phyloP scores from a whole-genome alignment of 2,113 vertebrate genomes.

The Pituophis catenifer region DNA sequence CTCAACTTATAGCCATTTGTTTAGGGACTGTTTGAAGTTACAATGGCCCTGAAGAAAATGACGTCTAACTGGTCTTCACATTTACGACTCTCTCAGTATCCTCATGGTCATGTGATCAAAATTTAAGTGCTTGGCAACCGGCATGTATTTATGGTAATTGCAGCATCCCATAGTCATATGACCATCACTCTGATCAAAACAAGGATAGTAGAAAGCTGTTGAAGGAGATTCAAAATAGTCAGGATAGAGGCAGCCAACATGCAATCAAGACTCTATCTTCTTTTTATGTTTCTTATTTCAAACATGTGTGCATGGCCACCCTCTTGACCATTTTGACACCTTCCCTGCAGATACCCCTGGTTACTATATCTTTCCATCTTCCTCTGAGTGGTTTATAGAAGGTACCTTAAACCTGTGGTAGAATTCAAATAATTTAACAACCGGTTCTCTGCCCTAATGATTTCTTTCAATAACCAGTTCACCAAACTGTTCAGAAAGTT shows the following conservation, averaged over 20 bases:
- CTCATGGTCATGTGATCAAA: background rate
- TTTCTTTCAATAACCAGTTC: no score
- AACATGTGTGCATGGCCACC: background rate
- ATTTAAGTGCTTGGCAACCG: background rate
- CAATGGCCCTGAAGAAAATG: background rate
- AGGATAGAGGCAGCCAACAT: background rate
- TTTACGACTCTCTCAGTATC: background rate
- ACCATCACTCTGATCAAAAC: background rate
- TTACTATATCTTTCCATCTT: background rate
- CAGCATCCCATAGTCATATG: background rate
- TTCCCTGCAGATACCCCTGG: background rate
- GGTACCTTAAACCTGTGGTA: background rate
- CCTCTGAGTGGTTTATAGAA: background rate
- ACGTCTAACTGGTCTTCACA: background rate
- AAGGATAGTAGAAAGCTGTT: background rate
- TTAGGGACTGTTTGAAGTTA: background rate
- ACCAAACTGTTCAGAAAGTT: no score
- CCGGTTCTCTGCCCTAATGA: no score
- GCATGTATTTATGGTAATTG: background rate
- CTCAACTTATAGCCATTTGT: background rate
- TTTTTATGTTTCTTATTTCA: conserved; percentile 14
- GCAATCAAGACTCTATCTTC: background rate
- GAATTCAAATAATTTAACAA: no score
- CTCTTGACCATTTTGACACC: background rate
- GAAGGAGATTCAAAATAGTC: background rate